A percentile compares a stretch with the other conserved stretches of the same genome.
These are phyloP conservation scores for Taurulus bubalis DNA, from an alignment of 2,113 vertebrate genomes.

Conservation along the genomic window DNA sequence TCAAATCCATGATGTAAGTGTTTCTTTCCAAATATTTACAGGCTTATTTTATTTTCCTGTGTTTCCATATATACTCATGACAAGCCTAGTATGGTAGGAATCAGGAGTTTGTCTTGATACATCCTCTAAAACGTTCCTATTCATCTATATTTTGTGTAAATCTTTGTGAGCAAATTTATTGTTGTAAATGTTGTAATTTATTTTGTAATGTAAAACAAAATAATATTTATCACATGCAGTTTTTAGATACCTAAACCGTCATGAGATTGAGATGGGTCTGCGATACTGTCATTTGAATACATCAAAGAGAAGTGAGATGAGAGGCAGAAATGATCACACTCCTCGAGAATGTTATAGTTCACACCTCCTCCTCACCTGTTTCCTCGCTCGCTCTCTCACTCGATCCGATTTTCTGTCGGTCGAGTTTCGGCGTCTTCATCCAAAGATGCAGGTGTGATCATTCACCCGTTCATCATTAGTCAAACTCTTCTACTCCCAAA, in stretches of 20 bases:
- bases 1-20: slow-evolving; percentile 14
- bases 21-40: slow-evolving; percentile 17
- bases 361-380: slow-evolving; percentile 69
- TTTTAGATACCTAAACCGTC: slow-evolving; percentile 32
- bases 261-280: slow-evolving; percentile 33
- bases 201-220: slow-evolving; percentile 10
- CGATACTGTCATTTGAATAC: slow-evolving; percentile 56
- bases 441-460: slow-evolving; percentile 68
- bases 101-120: neutral
- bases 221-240: slow-evolving; percentile 19
- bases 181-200: neutral
- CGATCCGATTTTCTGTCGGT: slow-evolving; percentile 37
- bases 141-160: neutral
- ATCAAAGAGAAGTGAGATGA: slow-evolving; percentile 65
- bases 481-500: slow-evolving; percentile 47
- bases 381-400: slow-evolving; percentile 33
- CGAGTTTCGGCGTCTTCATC: slow-evolving; percentile 47
- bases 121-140: neutral
- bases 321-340: slow-evolving; percentile 62
- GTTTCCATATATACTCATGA: neutral
- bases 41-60: slow-evolving; percentile 18
- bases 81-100: neutral
- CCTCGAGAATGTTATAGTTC: slow-evolving; percentile 56
- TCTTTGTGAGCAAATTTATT: slow-evolving; percentile 7
- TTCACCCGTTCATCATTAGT: slow-evolving; percentile 50